Conservation (phyloP, 2,113 vertebrate genomes). For the western clawed frog (Xenopus tropicalis) region UCB_Xtro_10.0 CM004447.2:29147501-29148000, state of each 20-base stretch:
- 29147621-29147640: conserved; percentile 9
- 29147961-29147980: conserved; percentile 18
- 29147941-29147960: conserved; percentile 29
- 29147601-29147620: conserved; percentile 12
- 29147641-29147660: conserved; percentile 19
- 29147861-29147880: conserved; percentile 29
- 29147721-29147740: conserved; percentile 23
- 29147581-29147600: too few species aligned
- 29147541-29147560: too few species aligned
- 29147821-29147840: conserved; percentile 6
- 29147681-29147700: conserved; percentile 8
- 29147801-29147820: conserved; percentile 24
- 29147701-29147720: conserved; percentile 17
- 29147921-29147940: conserved; percentile 46
- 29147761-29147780: conserved; percentile 18
- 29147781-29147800: conserved; percentile 8
- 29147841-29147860: conserved; percentile 32
- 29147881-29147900: conserved; percentile 40
- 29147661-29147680: background rate
- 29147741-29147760: conserved; percentile 23
- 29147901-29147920: conserved; percentile 43
- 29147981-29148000: conserved; percentile 13
- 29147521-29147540: too few species aligned
- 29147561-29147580: too few species aligned
- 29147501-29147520: too few species aligned